Base-by-base conservation (phyloP, 2,888 invertebrate species). In the Scrobipalpa costella region DNA sequence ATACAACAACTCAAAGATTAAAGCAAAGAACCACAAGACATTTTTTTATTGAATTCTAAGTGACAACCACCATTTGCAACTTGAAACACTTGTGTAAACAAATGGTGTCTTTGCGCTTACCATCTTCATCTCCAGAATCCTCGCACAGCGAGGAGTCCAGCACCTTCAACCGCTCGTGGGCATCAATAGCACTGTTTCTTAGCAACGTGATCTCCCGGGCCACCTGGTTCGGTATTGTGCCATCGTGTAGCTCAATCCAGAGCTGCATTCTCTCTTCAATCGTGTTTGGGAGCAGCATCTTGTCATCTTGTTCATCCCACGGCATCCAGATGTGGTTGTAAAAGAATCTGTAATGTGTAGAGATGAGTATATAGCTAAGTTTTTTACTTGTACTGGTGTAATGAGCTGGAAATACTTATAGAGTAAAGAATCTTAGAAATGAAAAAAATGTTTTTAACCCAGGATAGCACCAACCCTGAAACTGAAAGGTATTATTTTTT, bases 311-410 rank as follows among this genome's bases (percentile, higher is more conserved):
- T 69, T 95, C 95, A 40, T 91, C 91, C 95, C 95, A 95, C 0
- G 95, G 94, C 93, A 94, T 94, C 92, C 94, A 94, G 47, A 95
- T 81, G 67, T 94, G 90, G 40, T 90, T 92, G 72, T 94, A 94
- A 74, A 94, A 95, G 69, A 95, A 95, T 71, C 95, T 90, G 67
- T 9, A 38, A 21, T 27, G 15, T n/a, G n/a, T 0, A 33, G 15
- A 47, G 9, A 47, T 2, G 1, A 27, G 5, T 27, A 27, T n/a
- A n/a, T n/a, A n/a, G n/a, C n/a, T n/a, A n/a, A n/a, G n/a, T n/a
- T n/a, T n/a, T n/a, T n/a, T n/a, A n/a, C n/a, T n/a, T n/a, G n/a
- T n/a, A n/a, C n/a, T n/a, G n/a, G n/a, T n/a, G n/a, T n/a, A n/a
- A n/a, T n/a, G n/a, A n/a, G n/a, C n/a, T n/a, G n/a, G n/a, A n/a